A percentile compares a stretch with the other conserved stretches of the same genome.
phyloP scores from a whole-genome alignment of 2,797 vertebrate species.

The Acipenser oxyrinchus region DNA sequence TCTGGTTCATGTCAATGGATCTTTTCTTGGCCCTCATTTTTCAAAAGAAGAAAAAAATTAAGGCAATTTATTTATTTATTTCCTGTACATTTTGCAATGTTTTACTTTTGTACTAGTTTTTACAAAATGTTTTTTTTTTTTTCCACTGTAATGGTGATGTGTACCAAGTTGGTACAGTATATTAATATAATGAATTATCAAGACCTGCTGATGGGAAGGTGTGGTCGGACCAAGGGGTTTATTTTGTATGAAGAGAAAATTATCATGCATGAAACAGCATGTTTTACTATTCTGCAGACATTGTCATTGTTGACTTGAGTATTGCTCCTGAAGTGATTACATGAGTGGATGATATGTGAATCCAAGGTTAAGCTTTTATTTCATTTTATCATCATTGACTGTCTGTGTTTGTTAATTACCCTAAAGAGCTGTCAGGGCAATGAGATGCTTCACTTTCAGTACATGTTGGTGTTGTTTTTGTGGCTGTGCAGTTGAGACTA shows the following conservation, averaged over 20 bases:
- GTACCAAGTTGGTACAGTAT: no score
- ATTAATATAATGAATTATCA: not conserved
- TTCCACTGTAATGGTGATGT: no score
- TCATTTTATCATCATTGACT: slow-evolving; percentile 4
- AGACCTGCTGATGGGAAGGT: not conserved
- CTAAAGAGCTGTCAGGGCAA: not conserved
- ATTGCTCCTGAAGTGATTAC: slow-evolving; percentile 4
- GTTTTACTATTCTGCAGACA: not conserved
- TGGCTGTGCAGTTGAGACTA: no score
- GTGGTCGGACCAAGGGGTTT: not conserved
- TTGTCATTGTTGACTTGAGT: not conserved
- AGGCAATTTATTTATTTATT: no score
- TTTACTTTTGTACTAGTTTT: no score
- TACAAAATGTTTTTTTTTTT: no score
- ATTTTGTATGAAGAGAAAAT: not conserved
- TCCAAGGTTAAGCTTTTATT: slow-evolving; percentile 3
- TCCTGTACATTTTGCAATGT: no score
- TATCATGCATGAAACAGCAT: not conserved
- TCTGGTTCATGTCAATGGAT: no score
- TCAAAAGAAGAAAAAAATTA: no score
- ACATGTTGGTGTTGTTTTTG: no score
- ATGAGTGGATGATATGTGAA: not conserved
- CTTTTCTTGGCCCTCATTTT: no score
- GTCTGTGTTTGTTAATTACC: slow-evolving; percentile 2
- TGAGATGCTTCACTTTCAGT: not conserved